phyloP scores from a whole-genome alignment of 2,888 invertebrate genomes.

The Pomacea canaliculata region DNA sequence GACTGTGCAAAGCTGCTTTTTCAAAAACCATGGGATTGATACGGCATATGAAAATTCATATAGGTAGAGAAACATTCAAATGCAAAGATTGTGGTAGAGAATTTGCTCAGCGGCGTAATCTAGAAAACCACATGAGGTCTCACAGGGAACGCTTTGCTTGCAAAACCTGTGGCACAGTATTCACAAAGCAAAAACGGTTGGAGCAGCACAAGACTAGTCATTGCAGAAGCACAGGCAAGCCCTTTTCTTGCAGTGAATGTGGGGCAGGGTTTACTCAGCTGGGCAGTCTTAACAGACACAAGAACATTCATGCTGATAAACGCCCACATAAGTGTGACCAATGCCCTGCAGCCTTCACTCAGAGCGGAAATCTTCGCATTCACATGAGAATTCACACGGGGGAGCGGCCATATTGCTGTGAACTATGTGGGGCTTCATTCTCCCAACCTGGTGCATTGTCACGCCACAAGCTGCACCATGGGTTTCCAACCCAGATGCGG shows the following conservation, averaged over 20 bases:
- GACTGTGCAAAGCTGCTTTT: no score
- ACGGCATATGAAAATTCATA: slow-evolving; percentile 4
- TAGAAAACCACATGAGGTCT: slow-evolving; percentile 38
- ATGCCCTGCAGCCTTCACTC: slow-evolving; percentile 9
- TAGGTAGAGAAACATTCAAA: slow-evolving; percentile 25
- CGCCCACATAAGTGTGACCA: slow-evolving; percentile 30
- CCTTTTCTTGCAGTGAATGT: slow-evolving; percentile 17
- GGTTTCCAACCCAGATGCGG: no score
- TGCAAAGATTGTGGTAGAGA: slow-evolving; percentile 36
- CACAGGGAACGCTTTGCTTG: slow-evolving; percentile 41
- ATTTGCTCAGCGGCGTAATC: slow-evolving; percentile 35
- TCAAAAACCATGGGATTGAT: not conserved
- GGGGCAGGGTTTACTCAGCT: slow-evolving; percentile 27
- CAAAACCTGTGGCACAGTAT: slow-evolving; percentile 38
- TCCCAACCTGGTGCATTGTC: not conserved
- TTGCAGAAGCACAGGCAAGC: slow-evolving; percentile 17
- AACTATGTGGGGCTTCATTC: not conserved
- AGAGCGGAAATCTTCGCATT: slow-evolving; percentile 3
- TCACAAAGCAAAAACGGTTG: slow-evolving; percentile 34
- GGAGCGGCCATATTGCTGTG: not conserved
- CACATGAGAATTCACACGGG: slow-evolving; percentile 10
- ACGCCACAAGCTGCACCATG: no score
- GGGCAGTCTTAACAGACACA: slow-evolving; percentile 31
- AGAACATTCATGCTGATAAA: slow-evolving; percentile 30
- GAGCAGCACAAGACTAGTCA: slow-evolving; percentile 33